These are phyloP conservation scores for Drosophila watanabei DNA, from an alignment of 1,140 invertebrate species.

Conservation along the genomic window DNA sequence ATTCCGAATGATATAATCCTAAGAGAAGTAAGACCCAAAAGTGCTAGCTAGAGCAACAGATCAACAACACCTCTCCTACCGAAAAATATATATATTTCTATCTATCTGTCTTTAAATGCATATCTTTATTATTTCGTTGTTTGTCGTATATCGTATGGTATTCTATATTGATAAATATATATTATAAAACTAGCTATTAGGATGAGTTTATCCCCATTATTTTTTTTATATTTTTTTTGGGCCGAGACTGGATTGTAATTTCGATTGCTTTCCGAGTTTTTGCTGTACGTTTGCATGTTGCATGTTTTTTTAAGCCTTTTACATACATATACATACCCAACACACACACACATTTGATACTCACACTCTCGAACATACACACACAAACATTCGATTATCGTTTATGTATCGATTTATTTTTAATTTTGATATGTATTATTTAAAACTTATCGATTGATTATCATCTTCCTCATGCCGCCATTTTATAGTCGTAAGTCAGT, in stretches of 20 bases:
- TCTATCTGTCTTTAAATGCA: slow-evolving; percentile 41
- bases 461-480: slow-evolving; percentile 32
- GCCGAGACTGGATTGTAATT: slow-evolving; percentile 39
- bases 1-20: slow-evolving; percentile 64
- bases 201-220: slow-evolving; percentile 34
- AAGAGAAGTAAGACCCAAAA: slow-evolving; percentile 59
- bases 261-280: slow-evolving; percentile 49
- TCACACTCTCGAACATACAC: slow-evolving; percentile 21
- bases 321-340: slow-evolving; percentile 43
- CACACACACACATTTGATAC: slow-evolving; percentile 37
- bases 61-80: slow-evolving; percentile 85
- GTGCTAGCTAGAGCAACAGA: slow-evolving; percentile 80
- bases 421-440: slow-evolving; percentile 42
- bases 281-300: slow-evolving; percentile 67
- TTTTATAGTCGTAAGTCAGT: slow-evolving; percentile 51
- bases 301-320: slow-evolving; percentile 70
- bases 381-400: slow-evolving; percentile 38
- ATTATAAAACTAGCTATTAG: slow-evolving; percentile 55
- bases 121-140: slow-evolving; percentile 66
- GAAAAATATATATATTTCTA: slow-evolving; percentile 37
- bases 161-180: slow-evolving; percentile 55
- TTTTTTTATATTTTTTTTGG: slow-evolving; percentile 1
- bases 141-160: slow-evolving; percentile 68
- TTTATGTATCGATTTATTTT: slow-evolving; percentile 46
- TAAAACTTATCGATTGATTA: slow-evolving; percentile 34